phyloP scores from a whole-genome alignment of 2,113 vertebrate genomes.

The Leucosticte australis region DNA sequence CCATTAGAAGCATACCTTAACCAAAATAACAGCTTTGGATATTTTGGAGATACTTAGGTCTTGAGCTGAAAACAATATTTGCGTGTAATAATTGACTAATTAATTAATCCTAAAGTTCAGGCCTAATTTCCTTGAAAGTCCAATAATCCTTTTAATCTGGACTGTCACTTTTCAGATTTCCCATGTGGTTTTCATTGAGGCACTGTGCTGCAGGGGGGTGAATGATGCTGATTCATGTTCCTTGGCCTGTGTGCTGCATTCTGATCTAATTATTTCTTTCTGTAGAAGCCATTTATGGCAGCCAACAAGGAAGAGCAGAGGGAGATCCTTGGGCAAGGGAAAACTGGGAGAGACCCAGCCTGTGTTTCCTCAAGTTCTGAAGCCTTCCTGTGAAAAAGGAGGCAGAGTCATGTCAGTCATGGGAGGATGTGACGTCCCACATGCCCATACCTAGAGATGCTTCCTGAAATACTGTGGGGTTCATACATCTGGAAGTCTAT shows the following conservation, averaged over 20 bases:
- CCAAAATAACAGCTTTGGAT: background rate
- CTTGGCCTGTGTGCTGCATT: background rate
- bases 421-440: background rate
- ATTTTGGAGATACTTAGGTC: background rate
- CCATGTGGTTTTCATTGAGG: background rate
- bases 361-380: background rate
- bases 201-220: background rate
- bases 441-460: rapidly evolving
- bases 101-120: background rate
- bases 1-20: background rate
- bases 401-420: background rate
- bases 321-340: background rate
- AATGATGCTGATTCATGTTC: background rate
- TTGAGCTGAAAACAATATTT: background rate
- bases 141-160: background rate
- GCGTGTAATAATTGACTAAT: background rate
- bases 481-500: background rate
- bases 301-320: background rate
- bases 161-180: background rate
- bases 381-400: background rate
- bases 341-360: background rate
- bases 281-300: background rate
- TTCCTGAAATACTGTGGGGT: background rate
- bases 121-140: background rate
- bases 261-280: background rate